These are phyloP conservation scores for Himantopus leucocephalus DNA, from an alignment of 2,113 vertebrate genomes.

Conservation along the genomic window DNA sequence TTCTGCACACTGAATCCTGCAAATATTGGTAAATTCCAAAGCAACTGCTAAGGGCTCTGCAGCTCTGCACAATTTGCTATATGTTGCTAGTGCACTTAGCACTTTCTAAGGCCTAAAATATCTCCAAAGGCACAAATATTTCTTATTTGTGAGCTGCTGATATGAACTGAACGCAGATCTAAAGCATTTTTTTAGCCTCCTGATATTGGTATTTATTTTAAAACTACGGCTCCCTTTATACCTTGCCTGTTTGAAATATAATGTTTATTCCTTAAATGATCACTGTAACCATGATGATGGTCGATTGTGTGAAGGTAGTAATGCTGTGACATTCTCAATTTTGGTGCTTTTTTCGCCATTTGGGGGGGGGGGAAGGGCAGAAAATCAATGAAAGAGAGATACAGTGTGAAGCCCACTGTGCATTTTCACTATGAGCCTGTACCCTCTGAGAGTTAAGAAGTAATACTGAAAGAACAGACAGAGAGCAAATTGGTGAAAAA, in stretches of 20 bases:
- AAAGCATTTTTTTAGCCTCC: background rate
- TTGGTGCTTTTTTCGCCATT: background rate
- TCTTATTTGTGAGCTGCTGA: background rate
- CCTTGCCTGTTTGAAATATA: background rate
- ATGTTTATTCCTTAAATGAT: background rate
- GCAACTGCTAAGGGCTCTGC: background rate
- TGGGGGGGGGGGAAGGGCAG: background rate
- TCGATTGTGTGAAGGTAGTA: background rate
- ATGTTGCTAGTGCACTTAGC: background rate
- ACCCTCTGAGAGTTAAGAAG: slow-evolving; percentile 24
- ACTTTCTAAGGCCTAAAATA: background rate
- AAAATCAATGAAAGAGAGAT: slow-evolving; percentile 46
- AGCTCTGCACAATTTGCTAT: background rate
- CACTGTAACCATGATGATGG: background rate
- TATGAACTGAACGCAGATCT: background rate
- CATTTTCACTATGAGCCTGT: background rate
- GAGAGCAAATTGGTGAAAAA: slow-evolving; percentile 5
- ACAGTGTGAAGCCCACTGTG: background rate
- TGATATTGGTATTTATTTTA: background rate
- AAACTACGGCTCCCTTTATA: background rate
- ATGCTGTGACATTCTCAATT: background rate
- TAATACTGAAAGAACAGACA: background rate
- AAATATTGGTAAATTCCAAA: background rate
- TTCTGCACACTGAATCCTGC: background rate
- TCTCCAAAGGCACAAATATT: background rate